phyloP scores from a whole-genome alignment of 2,113 vertebrate species.

The Chroicocephalus ridibundus region DNA sequence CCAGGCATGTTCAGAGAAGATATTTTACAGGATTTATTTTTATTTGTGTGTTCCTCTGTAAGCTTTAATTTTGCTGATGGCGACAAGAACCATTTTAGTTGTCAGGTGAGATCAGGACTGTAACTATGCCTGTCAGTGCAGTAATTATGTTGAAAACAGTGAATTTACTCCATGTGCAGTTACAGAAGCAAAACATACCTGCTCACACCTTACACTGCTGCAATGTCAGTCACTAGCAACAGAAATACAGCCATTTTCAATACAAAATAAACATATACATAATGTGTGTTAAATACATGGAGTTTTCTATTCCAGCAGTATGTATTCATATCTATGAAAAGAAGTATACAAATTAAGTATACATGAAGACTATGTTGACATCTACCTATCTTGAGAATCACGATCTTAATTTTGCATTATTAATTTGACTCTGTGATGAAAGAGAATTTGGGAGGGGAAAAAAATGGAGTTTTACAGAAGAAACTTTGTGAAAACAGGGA shows the following conservation, averaged over 20 bases:
- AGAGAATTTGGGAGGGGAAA: neutral
- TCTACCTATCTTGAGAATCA: neutral
- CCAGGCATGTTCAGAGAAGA: slow-evolving; percentile 43
- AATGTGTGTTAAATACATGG: neutral
- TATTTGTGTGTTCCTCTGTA: slow-evolving; percentile 29
- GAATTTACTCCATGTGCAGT: neutral
- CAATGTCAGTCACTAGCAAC: neutral
- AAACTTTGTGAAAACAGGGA: neutral
- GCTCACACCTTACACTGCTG: neutral
- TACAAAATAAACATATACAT: neutral
- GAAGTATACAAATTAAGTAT: neutral
- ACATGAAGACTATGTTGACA: neutral
- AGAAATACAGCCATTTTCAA: neutral
- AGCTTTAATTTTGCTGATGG: slow-evolving; percentile 67
- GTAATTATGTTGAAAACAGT: slow-evolving; percentile 56
- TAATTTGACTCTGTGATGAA: neutral
- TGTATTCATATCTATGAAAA: neutral
- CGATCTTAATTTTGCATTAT: neutral
- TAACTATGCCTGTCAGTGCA: slow-evolving; percentile 17
- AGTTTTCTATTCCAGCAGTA: neutral
- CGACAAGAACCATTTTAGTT: slow-evolving; percentile 52
- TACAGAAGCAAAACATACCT: neutral
- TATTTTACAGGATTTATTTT: slow-evolving; percentile 55
- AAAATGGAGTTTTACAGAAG: neutral
- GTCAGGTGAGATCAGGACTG: slow-evolving; percentile 58